Percentiles rank a stretch among this genome's conserved stretches.
phyloP scores from a whole-genome alignment of 2,113 vertebrate genomes.

The Hassar affinis region DNA sequence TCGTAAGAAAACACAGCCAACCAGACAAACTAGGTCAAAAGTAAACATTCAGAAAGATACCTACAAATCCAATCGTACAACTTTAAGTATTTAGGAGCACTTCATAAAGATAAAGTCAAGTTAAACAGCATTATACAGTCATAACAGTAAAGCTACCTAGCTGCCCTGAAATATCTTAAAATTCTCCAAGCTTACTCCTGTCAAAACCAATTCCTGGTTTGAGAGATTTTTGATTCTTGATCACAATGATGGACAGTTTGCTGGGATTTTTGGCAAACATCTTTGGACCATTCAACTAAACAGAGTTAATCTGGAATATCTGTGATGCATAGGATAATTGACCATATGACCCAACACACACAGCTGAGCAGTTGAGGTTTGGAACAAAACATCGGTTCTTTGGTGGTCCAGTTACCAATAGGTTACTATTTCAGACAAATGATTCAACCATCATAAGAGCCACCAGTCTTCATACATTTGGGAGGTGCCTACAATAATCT shows the following conservation, averaged over 20 bases:
- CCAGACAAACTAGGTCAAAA: not conserved
- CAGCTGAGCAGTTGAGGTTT: not conserved
- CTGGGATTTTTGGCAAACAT: too few species aligned
- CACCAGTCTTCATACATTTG: not conserved
- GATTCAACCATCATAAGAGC: not conserved
- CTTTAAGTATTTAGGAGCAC: not conserved
- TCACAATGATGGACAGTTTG: not conserved
- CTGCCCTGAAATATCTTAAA: not conserved
- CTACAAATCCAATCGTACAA: not conserved
- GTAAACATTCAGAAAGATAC: not conserved
- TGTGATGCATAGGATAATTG: not conserved
- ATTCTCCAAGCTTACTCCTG: not conserved
- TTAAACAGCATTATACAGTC: not conserved
- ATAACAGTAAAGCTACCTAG: not conserved
- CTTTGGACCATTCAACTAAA: not conserved
- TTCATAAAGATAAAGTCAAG: not conserved
- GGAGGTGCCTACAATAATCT: not conserved
- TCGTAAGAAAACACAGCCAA: not conserved
- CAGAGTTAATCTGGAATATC: not conserved
- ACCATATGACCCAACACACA: not conserved
- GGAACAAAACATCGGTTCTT: not conserved
- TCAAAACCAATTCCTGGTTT: not conserved
- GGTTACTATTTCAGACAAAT: too few species aligned
- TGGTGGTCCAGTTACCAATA: too few species aligned
- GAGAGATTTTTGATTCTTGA: not conserved